These are phyloP conservation scores for Onthophagus taurus DNA, from an alignment of 1,140 invertebrate genomes.

Conservation along the genomic window DNA sequence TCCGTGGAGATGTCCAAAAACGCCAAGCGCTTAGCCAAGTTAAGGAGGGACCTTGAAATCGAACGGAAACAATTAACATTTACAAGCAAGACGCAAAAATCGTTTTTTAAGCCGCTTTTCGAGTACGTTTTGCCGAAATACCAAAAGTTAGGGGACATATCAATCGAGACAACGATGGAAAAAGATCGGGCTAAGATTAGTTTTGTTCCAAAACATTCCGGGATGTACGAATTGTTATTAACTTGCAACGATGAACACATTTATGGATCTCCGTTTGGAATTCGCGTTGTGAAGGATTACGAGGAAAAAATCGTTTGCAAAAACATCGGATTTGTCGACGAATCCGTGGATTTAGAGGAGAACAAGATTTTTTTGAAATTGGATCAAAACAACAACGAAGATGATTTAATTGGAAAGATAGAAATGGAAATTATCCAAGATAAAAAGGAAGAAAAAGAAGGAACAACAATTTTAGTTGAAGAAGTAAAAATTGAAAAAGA, in stretches of 20 bases:
- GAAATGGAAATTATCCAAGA: neutral
- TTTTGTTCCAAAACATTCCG: slow-evolving; percentile 27
- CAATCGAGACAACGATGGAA: slow-evolving; percentile 24
- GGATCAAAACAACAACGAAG: neutral
- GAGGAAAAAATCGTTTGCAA: slow-evolving; percentile 5
- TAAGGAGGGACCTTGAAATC: neutral
- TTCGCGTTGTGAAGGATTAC: neutral
- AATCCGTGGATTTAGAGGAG: slow-evolving; percentile 1
- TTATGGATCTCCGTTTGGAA: slow-evolving; percentile 26
- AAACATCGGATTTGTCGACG: slow-evolving; percentile 3
- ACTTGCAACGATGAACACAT: slow-evolving; percentile 26
- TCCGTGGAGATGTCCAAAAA: neutral
- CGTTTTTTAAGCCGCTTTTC: slow-evolving; percentile 17
- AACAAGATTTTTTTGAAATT: neutral
- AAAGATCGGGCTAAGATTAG: slow-evolving; percentile 25
- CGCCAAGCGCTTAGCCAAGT: neutral
- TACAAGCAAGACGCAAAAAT: slow-evolving; percentile 16
- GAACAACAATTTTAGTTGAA: neutral
- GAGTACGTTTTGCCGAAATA: slow-evolving; percentile 17
- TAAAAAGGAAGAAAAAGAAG: neutral
- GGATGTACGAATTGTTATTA: slow-evolving; percentile 31
- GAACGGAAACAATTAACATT: slow-evolving; percentile 7
- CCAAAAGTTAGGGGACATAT: slow-evolving; percentile 18
- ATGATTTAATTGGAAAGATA: neutral
- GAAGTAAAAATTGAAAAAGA: slow-evolving; percentile 1